These are phyloP conservation scores for Acanthochromis polyacanthus DNA, from an alignment of 2,113 vertebrate species.

Conservation along the genomic window DNA sequence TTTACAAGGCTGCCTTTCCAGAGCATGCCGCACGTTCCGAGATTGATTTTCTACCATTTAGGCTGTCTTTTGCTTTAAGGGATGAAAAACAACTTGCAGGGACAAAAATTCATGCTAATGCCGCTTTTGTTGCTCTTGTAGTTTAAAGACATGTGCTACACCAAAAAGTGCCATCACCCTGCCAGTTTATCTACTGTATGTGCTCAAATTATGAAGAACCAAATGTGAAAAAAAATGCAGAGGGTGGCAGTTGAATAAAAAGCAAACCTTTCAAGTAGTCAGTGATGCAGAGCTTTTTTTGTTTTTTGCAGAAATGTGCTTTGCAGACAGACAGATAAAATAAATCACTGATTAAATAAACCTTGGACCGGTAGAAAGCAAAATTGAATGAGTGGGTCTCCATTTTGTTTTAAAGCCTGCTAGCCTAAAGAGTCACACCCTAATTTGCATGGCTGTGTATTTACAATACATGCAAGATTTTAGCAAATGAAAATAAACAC, in stretches of 20 bases:
- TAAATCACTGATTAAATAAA: not conserved
- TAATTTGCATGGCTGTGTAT: too few relatives aligned
- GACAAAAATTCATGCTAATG: conserved; percentile 27
- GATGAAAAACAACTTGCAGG: conserved; percentile 35
- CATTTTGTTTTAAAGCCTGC: conserved; percentile 6
- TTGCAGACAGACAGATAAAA: not conserved
- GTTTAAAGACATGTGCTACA: not conserved
- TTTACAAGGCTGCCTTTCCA: conserved; percentile 36
- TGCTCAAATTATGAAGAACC: conserved; percentile 2
- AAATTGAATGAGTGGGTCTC: not conserved
- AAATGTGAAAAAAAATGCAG: conserved; percentile 1
- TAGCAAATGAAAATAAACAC: too few relatives aligned
- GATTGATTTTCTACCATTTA: conserved; percentile 47
- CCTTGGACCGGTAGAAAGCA: not conserved
- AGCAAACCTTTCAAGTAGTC: not conserved
- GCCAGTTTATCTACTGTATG: not conserved
- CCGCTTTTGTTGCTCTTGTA: conserved; percentile 26
- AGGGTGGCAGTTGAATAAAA: not conserved
- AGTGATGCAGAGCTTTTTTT: not conserved
- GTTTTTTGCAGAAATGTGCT: not conserved
- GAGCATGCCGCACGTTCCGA: conserved; percentile 32
- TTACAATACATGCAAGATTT: too few relatives aligned
- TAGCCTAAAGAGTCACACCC: too few relatives aligned
- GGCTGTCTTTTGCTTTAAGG: conserved; percentile 30
- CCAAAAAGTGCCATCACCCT: not conserved